Base-by-base conservation (phyloP, 2,797 vertebrate species). In the Urocyon cinereoargenteus region DNA sequence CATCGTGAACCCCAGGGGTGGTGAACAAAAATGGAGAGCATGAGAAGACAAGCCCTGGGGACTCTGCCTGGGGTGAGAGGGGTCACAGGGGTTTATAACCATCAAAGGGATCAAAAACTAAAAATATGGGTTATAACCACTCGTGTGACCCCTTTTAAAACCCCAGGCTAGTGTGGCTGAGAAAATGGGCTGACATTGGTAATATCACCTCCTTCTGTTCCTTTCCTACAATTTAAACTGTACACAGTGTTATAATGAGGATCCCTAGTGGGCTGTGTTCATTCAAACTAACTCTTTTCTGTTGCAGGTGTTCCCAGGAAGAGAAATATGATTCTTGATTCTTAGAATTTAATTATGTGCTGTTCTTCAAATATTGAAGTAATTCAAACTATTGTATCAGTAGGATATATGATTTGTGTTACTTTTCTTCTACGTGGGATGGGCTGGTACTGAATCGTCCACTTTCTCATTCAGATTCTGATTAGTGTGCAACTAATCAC, bases 91-190 rank as follows among this genome's bases (percentile, higher is more conserved):
- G 6, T 83, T 59, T 86, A 12, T 21, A 82, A 57, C 3, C 77
- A 19, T 36, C 84, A 90, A 55, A 94, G 55, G 68, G 66, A 95
- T 94, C 49, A 82, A 82, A 96, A 87, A n/a, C 36, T 86, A 53
- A 88, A 97, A 90, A 62, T 92, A 31, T 4, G 19, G 55, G 77
- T 66, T 85, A 49, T 92, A 88, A 55, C 59, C 61, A 94, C 45
- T 73, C 84, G 26, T 28, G 51, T 53, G 81, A 90, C 61, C 66
- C 53, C 83, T 91, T 94, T 93, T 34, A 28, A 94, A 96, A 77
- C 75, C 68, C 61, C 34, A 55, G 70, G 51, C n/a, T 66, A 53
- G 9, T 28, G 21, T 19, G 45, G 59, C 53, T 55, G 61, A 96
- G 59, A 64, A 87, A 89, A 85, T 12, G 36, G 22, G 10, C 26